Percentiles rank a stretch among this genome's conserved stretches.
phyloP scores from a whole-genome alignment of 2,113 vertebrate species.

The Isichthys henryi region DNA sequence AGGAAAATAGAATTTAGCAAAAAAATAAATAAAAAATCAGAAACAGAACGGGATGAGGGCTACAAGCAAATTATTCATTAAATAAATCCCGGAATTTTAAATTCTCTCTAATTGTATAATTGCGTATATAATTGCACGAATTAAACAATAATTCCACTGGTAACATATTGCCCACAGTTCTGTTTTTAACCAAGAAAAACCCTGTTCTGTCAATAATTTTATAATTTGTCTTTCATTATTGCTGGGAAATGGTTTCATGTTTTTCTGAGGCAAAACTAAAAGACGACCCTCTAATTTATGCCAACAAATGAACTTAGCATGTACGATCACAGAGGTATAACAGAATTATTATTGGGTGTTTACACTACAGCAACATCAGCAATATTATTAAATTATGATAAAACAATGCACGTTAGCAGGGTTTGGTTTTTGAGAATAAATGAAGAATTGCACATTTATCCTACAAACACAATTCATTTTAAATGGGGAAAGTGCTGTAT shows the following conservation, averaged over 20 bases:
- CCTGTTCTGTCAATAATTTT: not conserved
- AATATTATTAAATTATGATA: not conserved
- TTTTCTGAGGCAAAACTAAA: not conserved
- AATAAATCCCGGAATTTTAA: not conserved
- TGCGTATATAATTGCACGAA: not conserved
- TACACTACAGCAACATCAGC: not conserved
- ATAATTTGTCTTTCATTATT: not conserved
- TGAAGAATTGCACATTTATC: not conserved
- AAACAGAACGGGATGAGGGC: not conserved
- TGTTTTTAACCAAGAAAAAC: constrained; percentile 1
- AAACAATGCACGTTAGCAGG: not conserved
- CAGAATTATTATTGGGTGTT: not conserved
- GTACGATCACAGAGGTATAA: not conserved
- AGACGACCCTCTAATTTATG: not conserved
- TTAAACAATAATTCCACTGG: not conserved
- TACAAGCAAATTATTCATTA: not conserved
- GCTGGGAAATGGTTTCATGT: not conserved
- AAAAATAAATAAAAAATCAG: not conserved
- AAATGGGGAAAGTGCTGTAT: not conserved
- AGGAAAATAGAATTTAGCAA: not conserved
- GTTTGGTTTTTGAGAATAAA: not conserved
- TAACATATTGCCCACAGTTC: not conserved
- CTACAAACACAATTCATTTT: not conserved
- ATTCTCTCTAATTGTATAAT: not conserved
- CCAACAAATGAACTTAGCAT: not conserved